Evolutionary conservation across 2,888 invertebrate species (phyloP), one percentile per base, ranked within the genome.

Genomic region (Eupithecia abbreviata): DNA sequence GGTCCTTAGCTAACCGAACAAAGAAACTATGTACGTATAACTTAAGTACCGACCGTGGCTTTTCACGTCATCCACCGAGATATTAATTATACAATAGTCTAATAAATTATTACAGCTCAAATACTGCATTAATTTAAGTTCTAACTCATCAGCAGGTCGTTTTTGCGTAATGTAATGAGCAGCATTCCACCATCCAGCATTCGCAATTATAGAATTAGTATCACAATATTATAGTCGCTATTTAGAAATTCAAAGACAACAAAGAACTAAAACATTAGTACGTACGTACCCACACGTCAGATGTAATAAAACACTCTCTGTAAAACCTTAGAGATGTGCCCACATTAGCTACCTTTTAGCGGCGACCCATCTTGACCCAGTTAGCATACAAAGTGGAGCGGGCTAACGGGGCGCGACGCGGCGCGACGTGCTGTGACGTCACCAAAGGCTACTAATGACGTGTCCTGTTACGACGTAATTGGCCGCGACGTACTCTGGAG

Each of bases 401-500:
- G 58, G 45, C 83, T 90, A 91, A 91, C 89, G 86, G 74, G 86
- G 83, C 89, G 87, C 90, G 90, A 90, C 91, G 90, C n/a, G 67
- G 9, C 45, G 67, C 43, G 67, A 68, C 89, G 86, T 74, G 86
- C 83, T 89, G 87, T 90, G 91, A 90, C 91, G 90, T 89, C 90
- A 89, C 89, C 90, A 89, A 89, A 90, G 90, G 85, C 76, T 79
- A 82, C 86, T 89, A 89, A 89, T 88, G 89, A 89, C 86, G 86
- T 87, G 84, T 85, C 87, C 84, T 86, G 82, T 86, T 83, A 80
- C 80, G 70, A 82, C 81, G 86, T 89, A 90, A 90, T 86, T 87
- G 86, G 84, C 87, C 89, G 85, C 87, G 87, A 88, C 89, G 84
- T 75, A 73, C 77, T 71, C 73, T 41, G 49, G 76, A 65, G 77